phyloP scores from a whole-genome alignment of 2,113 vertebrate species.

The Aplodontia rufa region DNA sequence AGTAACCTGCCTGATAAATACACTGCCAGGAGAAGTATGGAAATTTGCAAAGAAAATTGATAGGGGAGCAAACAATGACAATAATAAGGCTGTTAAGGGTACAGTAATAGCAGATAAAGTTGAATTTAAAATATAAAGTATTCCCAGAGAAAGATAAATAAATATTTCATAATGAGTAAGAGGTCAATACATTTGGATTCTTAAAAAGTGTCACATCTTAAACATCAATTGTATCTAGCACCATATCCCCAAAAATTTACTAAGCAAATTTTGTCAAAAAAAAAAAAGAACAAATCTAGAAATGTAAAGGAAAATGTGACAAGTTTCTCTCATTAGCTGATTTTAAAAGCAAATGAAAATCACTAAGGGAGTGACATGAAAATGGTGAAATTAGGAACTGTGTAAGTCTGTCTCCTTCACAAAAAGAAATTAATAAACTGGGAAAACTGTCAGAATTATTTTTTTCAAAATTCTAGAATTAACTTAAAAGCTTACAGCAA shows the following conservation, averaged over 20 bases:
- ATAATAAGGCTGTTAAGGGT: neutral
- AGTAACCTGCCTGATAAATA: neutral
- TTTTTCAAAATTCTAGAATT: neutral
- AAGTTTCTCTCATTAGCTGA: neutral
- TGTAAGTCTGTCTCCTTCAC: neutral
- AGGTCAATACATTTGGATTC: neutral
- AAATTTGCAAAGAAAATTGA: neutral
- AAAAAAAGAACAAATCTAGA: neutral
- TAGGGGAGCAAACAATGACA: no score
- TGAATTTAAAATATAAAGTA: neutral
- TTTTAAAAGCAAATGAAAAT: neutral
- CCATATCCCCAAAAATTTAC: neutral
- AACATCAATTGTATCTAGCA: neutral
- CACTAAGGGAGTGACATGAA: neutral
- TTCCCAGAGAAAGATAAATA: neutral
- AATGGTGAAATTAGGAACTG: neutral
- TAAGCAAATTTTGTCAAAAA: neutral
- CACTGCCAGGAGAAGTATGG: neutral
- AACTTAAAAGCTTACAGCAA: neutral
- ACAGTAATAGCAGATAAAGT: neutral
- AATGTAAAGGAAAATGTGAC: neutral
- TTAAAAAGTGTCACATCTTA: neutral
- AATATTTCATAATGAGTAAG: neutral
- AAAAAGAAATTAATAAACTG: neutral
- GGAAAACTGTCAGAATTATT: neutral